Conservation (phyloP, 2,888 invertebrate species). For the Craniophora ligustri region DNA sequence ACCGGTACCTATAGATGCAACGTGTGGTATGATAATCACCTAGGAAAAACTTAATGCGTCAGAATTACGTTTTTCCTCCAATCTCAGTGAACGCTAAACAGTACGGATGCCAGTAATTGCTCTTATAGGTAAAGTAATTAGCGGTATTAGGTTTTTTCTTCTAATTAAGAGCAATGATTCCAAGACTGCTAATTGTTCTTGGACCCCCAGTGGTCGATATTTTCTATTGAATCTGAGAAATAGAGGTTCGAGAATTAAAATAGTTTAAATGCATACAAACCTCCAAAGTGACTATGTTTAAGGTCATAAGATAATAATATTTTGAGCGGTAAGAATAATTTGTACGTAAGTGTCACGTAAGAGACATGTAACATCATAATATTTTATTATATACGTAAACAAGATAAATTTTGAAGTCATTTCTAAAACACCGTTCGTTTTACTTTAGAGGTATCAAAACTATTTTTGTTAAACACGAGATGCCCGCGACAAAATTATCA, state of each 20-base stretch:
- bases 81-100: slow-evolving; percentile 17
- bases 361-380: too few species aligned
- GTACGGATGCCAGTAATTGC: slow-evolving; percentile 42
- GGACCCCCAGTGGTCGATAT: slow-evolving; percentile 10
- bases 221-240: slow-evolving; percentile 10
- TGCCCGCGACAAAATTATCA: too few species aligned
- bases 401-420: too few species aligned
- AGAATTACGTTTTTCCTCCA: slow-evolving; percentile 42
- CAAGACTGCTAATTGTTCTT: slow-evolving; percentile 28
- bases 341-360: too few species aligned
- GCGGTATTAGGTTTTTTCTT: slow-evolving; percentile 36
- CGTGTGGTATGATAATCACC: slow-evolving; percentile 45
- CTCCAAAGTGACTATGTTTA: too few species aligned
- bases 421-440: too few species aligned
- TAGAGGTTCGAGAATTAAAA: slow-evolving; percentile 1
- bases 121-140: slow-evolving; percentile 47
- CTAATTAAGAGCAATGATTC: slow-evolving; percentile 48
- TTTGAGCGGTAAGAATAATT: too few species aligned
- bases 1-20: too few species aligned
- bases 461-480: too few species aligned
- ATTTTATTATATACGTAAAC: too few species aligned
- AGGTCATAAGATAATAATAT: too few species aligned
- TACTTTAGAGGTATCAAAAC: too few species aligned
- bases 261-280: neutral
- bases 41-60: slow-evolving; percentile 28